Evolutionary conservation across 1,140 invertebrate species (phyloP).

Genomic region (Trigoniulus corallinus): DNA sequence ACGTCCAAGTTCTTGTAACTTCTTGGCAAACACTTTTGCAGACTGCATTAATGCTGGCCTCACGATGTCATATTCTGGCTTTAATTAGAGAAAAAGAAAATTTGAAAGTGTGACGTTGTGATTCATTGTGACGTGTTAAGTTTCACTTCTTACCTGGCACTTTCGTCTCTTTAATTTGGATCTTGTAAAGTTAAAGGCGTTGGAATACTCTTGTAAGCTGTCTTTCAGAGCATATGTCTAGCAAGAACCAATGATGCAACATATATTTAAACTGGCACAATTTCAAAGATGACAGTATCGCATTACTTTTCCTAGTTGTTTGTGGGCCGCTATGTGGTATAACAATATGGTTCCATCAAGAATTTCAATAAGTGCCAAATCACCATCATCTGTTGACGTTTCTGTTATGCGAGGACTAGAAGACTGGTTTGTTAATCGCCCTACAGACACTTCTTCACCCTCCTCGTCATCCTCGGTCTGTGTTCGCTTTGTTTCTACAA

Average conservation of each 20-base stretch:
- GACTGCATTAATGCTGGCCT: conserved; percentile 18
- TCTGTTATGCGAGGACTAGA: background rate
- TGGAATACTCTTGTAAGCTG: conserved; percentile 37
- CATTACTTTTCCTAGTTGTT: conserved; percentile 51
- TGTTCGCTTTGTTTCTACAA: background rate
- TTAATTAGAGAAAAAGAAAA: too few species aligned
- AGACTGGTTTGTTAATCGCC: too few species aligned
- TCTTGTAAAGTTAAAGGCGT: conserved; percentile 33
- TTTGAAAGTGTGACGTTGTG: too few species aligned
- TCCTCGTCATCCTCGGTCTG: background rate
- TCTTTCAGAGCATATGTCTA: conserved; percentile 31
- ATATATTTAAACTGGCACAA: too few species aligned
- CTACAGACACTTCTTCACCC: background rate
- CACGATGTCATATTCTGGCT: too few species aligned
- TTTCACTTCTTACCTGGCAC: too few species aligned
- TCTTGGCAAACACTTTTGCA: conserved; percentile 34
- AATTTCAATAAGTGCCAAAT: conserved; percentile 38
- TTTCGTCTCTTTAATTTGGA: too few species aligned
- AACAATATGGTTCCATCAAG: conserved; percentile 48
- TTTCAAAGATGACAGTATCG: conserved; percentile 1
- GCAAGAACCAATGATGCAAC: conserved; percentile 10
- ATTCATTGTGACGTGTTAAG: too few species aligned
- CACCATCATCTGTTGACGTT: conserved; percentile 6
- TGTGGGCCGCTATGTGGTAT: conserved; percentile 47
- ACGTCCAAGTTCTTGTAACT: conserved; percentile 36